These are phyloP conservation scores for Mercenaria mercenaria DNA, from an alignment of 1,140 invertebrate species.

Conservation along the genomic window DNA sequence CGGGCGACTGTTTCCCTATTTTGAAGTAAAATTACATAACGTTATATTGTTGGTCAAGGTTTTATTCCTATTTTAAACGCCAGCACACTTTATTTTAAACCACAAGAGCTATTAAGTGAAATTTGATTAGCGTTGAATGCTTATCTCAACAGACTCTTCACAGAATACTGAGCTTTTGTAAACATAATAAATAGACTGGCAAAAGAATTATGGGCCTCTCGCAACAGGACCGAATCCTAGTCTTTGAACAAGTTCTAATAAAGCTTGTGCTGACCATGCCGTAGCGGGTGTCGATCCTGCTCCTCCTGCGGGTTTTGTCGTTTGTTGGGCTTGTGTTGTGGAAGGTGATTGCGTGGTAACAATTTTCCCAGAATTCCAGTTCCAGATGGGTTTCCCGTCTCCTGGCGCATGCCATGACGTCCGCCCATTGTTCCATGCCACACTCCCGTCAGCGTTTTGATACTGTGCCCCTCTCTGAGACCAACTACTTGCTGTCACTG, in stretches of 20 bases:
- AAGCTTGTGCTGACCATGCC: not conserved
- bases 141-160: not conserved
- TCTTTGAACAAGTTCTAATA: constrained; percentile 12
- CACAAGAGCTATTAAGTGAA: too few species aligned
- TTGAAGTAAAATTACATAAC: too few species aligned
- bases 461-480: not conserved
- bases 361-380: constrained; percentile 29
- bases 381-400: constrained; percentile 16
- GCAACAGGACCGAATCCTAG: not conserved
- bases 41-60: too few species aligned
- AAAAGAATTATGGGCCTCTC: not conserved
- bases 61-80: too few species aligned
- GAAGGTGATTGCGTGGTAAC: not conserved
- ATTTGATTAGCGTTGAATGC: too few species aligned
- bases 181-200: not conserved
- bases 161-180: not conserved
- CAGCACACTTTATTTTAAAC: too few species aligned
- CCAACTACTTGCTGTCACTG: constrained; percentile 14
- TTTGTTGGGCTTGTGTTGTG: not conserved
- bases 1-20: too few species aligned
- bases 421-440: not conserved
- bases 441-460: not conserved
- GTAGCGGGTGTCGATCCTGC: not conserved
- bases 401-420: constrained; percentile 18
- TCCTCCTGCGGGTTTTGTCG: not conserved